Evolutionary conservation across 2,888 invertebrate species (phyloP), one percentile per base, ranked within the genome.

Genomic region (Acanthosepion esculentum): DNA sequence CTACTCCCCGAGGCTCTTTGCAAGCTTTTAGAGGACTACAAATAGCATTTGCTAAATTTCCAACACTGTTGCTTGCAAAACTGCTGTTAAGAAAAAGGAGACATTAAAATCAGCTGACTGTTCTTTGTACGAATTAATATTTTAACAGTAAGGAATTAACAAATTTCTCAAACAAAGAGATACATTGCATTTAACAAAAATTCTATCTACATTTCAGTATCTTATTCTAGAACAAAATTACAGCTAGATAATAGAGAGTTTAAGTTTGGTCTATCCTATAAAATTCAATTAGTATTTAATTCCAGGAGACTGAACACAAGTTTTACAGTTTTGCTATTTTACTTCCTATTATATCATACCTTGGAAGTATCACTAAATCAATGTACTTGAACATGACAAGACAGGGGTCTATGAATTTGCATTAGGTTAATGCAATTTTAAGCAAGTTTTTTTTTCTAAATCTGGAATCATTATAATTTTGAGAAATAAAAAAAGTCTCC

Each of bases 1-100:
- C 95, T 6, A 93, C 93, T n/a, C 93, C 48, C 29, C 48, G 93
- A 29, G 93, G 26, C 48, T 93, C 53, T 53, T 93, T 93, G 53
- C 93, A 48, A 26, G 50, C 93, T 33, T 93, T 93, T 48, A 93
- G 5, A 7, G 93, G 93, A 53, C 53, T 93, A 33, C 33, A 93
- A 12, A 53, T n/a, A 50, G 93, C 53, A 93, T 53, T 48, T n/a
- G 48, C 53, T 29, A 93, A 33, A 48, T 53, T 93, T 29, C 50
- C 93, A 48, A 93, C 93, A 93, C 93, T 53, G n/a, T 53, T 93
- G 29, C 78, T 78, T 78, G 78, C 78, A 78, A 78, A 78, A 78
- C n/a, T 78, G n/a, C 78, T n/a, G n/a, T n/a, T 1, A 33, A 78
- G 12, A 78, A 78, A 78, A 64, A 64, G 10, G 5, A 78, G n/a